These are phyloP conservation scores for Margarornis squamiger DNA, from an alignment of 2,797 vertebrate genomes.

Conservation along the genomic window DNA sequence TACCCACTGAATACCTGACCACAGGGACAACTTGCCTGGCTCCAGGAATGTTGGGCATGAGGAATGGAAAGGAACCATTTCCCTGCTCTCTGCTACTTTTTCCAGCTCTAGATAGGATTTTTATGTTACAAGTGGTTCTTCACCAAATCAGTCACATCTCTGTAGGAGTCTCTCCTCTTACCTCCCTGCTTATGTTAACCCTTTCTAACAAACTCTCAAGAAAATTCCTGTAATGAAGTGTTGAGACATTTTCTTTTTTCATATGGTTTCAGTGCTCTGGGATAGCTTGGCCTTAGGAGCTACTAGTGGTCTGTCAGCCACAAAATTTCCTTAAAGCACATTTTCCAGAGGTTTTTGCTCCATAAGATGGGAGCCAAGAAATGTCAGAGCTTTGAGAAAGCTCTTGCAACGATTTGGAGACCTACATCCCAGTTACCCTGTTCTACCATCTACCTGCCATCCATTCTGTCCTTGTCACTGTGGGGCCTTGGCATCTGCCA, in stretches of 20 bases:
- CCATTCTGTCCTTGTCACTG: background rate
- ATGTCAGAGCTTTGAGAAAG: background rate
- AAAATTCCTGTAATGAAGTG: background rate
- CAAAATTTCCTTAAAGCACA: background rate
- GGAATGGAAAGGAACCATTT: background rate
- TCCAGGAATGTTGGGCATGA: background rate
- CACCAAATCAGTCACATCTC: background rate
- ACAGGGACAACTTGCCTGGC: background rate
- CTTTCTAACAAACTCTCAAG: background rate
- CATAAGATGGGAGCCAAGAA: background rate
- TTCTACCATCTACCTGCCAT: background rate
- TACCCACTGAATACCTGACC: background rate
- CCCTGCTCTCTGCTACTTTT: background rate
- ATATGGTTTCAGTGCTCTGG: background rate
- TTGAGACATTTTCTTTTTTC: background rate
- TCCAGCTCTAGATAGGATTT: background rate
- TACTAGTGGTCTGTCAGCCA: background rate
- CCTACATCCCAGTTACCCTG: background rate
- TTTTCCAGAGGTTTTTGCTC: background rate
- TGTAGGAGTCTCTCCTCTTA: background rate
- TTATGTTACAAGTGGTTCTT: background rate
- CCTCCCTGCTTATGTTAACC: background rate
- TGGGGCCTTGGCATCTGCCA: rapidly evolving
- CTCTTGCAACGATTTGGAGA: background rate
- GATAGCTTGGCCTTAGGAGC: background rate